Conservation (phyloP, 2,113 vertebrate species). For the Tupaia chinensis region DNA sequence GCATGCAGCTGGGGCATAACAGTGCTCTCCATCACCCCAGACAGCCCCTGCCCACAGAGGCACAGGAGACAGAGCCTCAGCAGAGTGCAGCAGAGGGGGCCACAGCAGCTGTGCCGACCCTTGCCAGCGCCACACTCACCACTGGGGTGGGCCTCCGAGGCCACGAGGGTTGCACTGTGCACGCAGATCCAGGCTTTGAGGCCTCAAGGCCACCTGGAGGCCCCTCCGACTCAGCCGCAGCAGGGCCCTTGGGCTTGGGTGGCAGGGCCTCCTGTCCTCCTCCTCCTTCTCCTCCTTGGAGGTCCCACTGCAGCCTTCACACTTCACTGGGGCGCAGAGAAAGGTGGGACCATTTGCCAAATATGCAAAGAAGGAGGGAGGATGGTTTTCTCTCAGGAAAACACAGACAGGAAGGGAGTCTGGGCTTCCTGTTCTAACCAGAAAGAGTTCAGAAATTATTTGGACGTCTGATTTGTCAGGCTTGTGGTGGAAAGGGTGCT, state of each 20-base stretch:
- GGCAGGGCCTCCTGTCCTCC: neutral
- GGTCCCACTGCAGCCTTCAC: conserved; percentile 22
- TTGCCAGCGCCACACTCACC: conserved; percentile 58
- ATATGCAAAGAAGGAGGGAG: conserved; percentile 82
- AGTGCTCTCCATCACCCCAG: conserved; percentile 67
- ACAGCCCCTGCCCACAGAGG: conserved; percentile 6
- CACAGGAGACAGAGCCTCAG: conserved; percentile 25
- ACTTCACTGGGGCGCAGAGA: conserved; percentile 51
- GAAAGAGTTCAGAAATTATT: conserved; percentile 72
- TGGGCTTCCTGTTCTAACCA: conserved; percentile 73
- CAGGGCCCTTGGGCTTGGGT: neutral
- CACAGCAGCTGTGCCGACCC: neutral
- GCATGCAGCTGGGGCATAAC: conserved; percentile 71
- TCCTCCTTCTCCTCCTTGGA: neutral
- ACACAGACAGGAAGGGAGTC: conserved; percentile 74
- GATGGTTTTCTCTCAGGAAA: conserved; percentile 74
- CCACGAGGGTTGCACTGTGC: neutral
- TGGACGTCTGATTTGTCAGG: conserved; percentile 54
- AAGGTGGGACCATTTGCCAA: conserved; percentile 67
- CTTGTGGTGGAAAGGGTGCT: neutral
- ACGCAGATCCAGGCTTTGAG: neutral
- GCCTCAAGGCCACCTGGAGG: neutral
- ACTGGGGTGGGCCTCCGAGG: neutral
- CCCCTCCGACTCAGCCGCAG: neutral
- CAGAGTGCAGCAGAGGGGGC: neutral